Conservation (phyloP, 2,113 vertebrate species). For the Coracopsis vasa region DNA sequence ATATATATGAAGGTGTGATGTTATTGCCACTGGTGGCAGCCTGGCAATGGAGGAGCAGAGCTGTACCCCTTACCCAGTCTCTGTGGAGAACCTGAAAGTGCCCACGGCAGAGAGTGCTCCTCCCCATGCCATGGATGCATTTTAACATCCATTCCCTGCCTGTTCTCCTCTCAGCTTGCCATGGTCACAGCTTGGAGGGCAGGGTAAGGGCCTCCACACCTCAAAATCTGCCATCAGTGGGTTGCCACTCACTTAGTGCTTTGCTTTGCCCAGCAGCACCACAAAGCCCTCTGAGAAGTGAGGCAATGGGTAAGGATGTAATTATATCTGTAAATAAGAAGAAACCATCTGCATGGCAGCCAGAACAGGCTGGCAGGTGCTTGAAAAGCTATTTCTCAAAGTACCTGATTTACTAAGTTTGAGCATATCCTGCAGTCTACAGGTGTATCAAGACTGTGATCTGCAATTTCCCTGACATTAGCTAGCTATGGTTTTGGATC, state of each 20-base stretch:
- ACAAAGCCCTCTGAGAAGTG: neutral
- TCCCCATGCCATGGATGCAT: rapidly evolving
- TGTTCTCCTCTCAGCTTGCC: neutral
- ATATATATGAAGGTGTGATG: neutral
- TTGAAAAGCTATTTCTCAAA: neutral
- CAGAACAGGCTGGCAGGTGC: neutral
- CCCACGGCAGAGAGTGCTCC: neutral
- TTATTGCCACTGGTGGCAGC: neutral
- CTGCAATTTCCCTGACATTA: neutral
- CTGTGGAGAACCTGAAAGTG: neutral
- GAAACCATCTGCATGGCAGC: neutral
- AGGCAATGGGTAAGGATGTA: neutral
- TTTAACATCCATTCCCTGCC: neutral
- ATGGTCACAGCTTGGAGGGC: neutral
- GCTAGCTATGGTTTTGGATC: neutral
- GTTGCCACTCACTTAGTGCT: neutral
- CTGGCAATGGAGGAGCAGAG: neutral
- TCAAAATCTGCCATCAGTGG: neutral
- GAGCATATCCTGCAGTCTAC: neutral
- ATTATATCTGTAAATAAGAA: neutral
- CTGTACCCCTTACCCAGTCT: neutral
- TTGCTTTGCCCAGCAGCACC: neutral
- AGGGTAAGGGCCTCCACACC: neutral
- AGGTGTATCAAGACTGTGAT: neutral
- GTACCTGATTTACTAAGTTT: neutral